Conservation (phyloP, 2,888 invertebrate genomes). For the Calephelis perditalis region DNA sequence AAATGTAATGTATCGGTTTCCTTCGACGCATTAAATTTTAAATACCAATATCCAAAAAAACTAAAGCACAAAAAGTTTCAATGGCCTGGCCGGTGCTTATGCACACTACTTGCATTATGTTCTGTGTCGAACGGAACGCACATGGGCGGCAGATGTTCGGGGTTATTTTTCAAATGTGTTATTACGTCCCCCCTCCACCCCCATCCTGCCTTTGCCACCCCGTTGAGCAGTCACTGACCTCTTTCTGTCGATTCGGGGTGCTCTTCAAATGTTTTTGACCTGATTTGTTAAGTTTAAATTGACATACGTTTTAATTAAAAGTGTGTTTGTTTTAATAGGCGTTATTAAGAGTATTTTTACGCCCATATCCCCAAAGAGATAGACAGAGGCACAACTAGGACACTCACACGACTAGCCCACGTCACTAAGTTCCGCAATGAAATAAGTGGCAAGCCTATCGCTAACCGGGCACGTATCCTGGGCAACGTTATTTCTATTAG, state of each 20-base stretch:
- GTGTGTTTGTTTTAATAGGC: too few species aligned
- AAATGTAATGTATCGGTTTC: conserved; percentile 54
- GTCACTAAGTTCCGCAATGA: too few species aligned
- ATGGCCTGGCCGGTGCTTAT: conserved; percentile 49
- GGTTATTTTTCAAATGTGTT: conserved; percentile 70
- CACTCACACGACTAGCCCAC: too few species aligned
- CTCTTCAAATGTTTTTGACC: conserved; percentile 56
- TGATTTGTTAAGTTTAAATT: conserved; percentile 40
- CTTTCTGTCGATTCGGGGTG: conserved; percentile 53
- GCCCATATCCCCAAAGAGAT: too few species aligned
- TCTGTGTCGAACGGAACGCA: conserved; percentile 61
- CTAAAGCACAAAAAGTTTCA: conserved; percentile 60
- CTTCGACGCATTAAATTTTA: conserved; percentile 52
- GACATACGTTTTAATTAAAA: not conserved
- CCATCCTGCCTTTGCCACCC: conserved; percentile 43
- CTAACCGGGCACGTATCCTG: too few species aligned
- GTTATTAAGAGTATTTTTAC: too few species aligned
- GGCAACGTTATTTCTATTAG: too few species aligned
- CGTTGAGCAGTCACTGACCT: conserved; percentile 68
- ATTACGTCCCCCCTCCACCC: conserved; percentile 52
- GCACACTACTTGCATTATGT: conserved; percentile 68
- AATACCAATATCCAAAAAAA: conserved; percentile 37
- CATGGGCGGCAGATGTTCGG: conserved; percentile 74
- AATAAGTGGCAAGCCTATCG: too few species aligned
- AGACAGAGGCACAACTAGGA: too few species aligned